Evolutionary conservation across 92 coral and sea anemone species (phyloP).

Genomic region (Palythoa grandiflora): DNA sequence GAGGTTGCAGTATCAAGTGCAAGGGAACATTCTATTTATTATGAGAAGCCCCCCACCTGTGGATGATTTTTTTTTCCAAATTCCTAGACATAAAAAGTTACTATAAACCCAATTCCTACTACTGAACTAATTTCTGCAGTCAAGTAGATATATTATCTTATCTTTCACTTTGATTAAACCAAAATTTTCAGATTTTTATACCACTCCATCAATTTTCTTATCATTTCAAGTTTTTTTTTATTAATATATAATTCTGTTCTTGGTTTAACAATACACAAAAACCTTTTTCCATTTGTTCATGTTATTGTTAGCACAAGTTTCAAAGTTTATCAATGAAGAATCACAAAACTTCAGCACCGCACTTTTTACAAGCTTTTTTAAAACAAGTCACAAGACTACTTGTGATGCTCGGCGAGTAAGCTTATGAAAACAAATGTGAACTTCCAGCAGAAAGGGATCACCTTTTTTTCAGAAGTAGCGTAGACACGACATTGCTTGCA

Average conservation of each 20-base stretch:
- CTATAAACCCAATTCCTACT: conserved; percentile 37
- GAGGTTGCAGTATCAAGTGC: not conserved
- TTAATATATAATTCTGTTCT: too few species aligned
- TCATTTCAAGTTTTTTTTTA: not conserved
- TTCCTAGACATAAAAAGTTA: not conserved
- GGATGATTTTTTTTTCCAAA: not conserved
- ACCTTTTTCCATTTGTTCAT: not conserved
- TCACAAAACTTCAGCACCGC: not conserved
- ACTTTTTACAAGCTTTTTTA: not conserved
- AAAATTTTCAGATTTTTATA: too few species aligned
- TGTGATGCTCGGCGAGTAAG: not conserved
- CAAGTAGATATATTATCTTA: not conserved
- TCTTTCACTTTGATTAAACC: not conserved
- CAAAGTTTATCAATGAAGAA: not conserved
- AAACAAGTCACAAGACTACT: not conserved
- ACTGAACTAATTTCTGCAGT: not conserved
- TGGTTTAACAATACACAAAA: not conserved
- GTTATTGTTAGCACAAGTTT: not conserved
- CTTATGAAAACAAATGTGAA: not conserved
- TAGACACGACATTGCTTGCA: conserved; percentile 35
- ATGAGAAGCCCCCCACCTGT: not conserved
- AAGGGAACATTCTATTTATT: not conserved
- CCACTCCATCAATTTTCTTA: not conserved
- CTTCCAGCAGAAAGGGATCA: not conserved
- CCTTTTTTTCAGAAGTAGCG: conserved; percentile 12